A percentile compares a stretch with the other conserved stretches of the same genome.
Evolutionary conservation across 30 jellyfish, hydroid and myxozoan genomes (phyloP).

Genomic region (Chrysaora quinquecirrha): DNA sequence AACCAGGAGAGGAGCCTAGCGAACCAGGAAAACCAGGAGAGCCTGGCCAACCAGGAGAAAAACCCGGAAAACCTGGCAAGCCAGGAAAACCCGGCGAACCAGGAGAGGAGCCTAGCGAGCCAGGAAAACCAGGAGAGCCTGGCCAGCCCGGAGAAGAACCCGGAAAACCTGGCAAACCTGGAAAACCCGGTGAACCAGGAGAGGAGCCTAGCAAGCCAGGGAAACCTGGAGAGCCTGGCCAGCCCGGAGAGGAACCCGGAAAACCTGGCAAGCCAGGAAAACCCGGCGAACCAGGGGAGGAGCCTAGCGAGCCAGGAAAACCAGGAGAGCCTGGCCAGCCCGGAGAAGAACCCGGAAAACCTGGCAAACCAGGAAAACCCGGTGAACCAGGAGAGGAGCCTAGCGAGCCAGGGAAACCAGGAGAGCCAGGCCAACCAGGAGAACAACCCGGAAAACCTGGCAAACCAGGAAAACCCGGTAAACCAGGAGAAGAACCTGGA

Average conservation of each 20-base stretch:
- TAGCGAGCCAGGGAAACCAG: not conserved
- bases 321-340: conserved; percentile 11
- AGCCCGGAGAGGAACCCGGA: not conserved
- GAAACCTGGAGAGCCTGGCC: conserved; percentile 3
- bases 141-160: conserved; percentile 7
- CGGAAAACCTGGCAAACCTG: not conserved
- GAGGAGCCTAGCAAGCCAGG: not conserved
- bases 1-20: conserved; percentile 6
- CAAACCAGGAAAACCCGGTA: not conserved
- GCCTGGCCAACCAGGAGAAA: conserved; percentile 6
- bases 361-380: conserved; percentile 7
- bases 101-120: conserved; percentile 9
- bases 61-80: conserved; percentile 4
- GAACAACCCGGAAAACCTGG: conserved; percentile 1
- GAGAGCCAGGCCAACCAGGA: conserved; percentile 13
- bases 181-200: conserved; percentile 8
- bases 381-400: conserved; percentile 5
- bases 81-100: conserved; percentile 12
- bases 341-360: not conserved
- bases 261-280: conserved; percentile 4
- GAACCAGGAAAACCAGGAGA: conserved; percentile 1
- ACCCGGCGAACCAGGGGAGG: not conserved
- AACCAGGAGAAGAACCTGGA: conserved; percentile 1
- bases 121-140: conserved; percentile 9
- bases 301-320: too few relatives aligned